These are phyloP conservation scores for Synanthedon vespiformis DNA, from an alignment of 2,888 invertebrate species.

Conservation along the genomic window DNA sequence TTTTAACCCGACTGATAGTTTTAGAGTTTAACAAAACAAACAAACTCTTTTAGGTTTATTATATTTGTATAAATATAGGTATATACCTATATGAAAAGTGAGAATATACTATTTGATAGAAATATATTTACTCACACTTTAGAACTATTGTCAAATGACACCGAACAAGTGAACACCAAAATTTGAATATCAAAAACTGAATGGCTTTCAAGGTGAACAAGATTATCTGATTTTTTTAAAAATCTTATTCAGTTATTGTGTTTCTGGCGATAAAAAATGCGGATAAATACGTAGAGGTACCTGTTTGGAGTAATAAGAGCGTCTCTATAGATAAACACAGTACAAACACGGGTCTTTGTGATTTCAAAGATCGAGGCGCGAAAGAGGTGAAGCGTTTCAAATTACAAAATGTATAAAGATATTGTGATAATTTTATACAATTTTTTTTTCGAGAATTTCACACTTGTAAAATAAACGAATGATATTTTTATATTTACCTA, in stretches of 20 bases:
- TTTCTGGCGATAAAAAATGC: constrained; percentile 30
- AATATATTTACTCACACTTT: too few species aligned
- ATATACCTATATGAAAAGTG: too few species aligned
- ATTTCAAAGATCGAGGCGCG: constrained; percentile 29
- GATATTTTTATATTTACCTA: too few species aligned
- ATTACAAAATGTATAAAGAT: constrained; percentile 44
- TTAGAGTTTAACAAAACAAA: too few species aligned
- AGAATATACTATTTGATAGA: too few species aligned
- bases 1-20: too few species aligned
- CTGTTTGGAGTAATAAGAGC: constrained; percentile 44
- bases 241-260: constrained; percentile 6
- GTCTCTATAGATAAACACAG: constrained; percentile 39
- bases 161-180: not conserved
- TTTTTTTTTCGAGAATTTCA: too few species aligned
- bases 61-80: too few species aligned
- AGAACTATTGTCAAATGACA: constrained; percentile 1
- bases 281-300: constrained; percentile 26
- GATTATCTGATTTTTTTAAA: constrained; percentile 1
- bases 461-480: too few species aligned
- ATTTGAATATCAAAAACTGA: not conserved
- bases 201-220: not conserved
- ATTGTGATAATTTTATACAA: too few species aligned
- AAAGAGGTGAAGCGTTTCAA: constrained; percentile 42
- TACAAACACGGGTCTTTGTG: constrained; percentile 28
- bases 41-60: too few species aligned